phyloP scores from a whole-genome alignment of 2,113 vertebrate genomes.

The Meriones unguiculatus region DNA sequence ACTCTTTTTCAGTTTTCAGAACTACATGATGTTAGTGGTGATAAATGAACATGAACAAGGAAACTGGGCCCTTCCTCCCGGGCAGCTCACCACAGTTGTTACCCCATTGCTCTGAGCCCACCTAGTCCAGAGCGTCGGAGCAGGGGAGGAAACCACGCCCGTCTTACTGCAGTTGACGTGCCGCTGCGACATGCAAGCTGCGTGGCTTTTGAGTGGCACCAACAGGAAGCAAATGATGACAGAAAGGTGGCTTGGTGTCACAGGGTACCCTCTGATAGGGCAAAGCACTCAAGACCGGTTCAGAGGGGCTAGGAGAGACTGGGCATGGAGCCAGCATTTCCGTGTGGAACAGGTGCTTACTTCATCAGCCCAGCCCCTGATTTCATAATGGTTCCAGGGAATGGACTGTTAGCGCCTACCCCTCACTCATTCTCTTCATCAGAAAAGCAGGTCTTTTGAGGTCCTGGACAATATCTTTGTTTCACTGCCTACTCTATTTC shows the following conservation, averaged over 20 bases:
- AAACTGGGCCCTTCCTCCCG: not conserved
- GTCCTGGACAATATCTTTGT: not conserved
- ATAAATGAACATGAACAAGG: rapidly evolving
- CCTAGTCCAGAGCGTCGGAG: not conserved
- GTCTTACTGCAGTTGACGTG: not conserved
- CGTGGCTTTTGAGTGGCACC: not conserved
- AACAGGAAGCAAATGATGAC: not conserved
- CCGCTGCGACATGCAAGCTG: rapidly evolving
- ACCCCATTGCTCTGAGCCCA: not conserved
- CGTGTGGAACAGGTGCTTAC: not conserved
- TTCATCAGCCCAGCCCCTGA: not conserved
- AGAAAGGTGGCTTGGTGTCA: not conserved
- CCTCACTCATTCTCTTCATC: not conserved
- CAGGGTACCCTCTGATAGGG: not conserved
- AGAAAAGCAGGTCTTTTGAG: not conserved
- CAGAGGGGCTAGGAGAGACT: not conserved
- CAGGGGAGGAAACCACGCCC: not conserved
- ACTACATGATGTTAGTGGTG: not conserved
- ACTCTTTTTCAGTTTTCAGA: not conserved
- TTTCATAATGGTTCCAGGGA: not conserved
- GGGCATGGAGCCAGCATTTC: too few species aligned
- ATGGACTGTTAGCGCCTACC: not conserved
- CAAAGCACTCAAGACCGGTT: rapidly evolving
- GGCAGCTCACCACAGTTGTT: not conserved
- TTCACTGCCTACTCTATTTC: not conserved